Base-by-base conservation (phyloP, 2,797 vertebrate species). In the Malurus leucopterus region DNA sequence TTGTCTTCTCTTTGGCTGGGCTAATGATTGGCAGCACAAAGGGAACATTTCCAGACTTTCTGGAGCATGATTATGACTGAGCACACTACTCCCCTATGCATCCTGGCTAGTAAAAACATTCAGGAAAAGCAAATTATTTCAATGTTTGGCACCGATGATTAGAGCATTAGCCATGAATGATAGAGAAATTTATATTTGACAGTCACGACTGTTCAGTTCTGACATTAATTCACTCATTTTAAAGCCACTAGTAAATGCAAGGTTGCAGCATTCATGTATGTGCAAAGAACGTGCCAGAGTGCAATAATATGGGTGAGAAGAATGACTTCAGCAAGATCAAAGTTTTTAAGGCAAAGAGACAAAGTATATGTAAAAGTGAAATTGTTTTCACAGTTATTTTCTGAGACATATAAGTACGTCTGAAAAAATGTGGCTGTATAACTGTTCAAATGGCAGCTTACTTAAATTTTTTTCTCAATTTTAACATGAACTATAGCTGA, bases 1-100 rank as follows among this genome's bases (percentile, higher is more conserved):
- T 97, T 97, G 98, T 98, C 98, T 98, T 98, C 97, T 96, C 96
- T 97, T 97, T 93, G 94, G 96, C 97, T 96, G 88, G 94, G 92
- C 95, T 96, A 96, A 96, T 96, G 97, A 97, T 92, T 97, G 96
- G 93, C 94, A 96, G 93, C 97, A 96, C 96, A 96, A 96, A 97
- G 95, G 96, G 93, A 96, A 96, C 95, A 97, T 95, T 97, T 97
- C 94, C 96, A 96, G 93, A 93, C 92, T 96, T 96, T 96, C 94
- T 94, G 90, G 92, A 96, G 93, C 92, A 89, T 95, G 95, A 96
- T 97, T 96, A 97, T 96, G 95, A 96, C 95, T 83, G 88, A 96
- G 91, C 69, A 74, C 90, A 82, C 82, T 86, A 62, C 92, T 96
- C 90, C 89, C 92, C 93, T 89, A 95, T 94, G 95, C 93, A 91